Conservation (phyloP, 2,888 invertebrate species). For the Hirtodrosophila duncani region DNA sequence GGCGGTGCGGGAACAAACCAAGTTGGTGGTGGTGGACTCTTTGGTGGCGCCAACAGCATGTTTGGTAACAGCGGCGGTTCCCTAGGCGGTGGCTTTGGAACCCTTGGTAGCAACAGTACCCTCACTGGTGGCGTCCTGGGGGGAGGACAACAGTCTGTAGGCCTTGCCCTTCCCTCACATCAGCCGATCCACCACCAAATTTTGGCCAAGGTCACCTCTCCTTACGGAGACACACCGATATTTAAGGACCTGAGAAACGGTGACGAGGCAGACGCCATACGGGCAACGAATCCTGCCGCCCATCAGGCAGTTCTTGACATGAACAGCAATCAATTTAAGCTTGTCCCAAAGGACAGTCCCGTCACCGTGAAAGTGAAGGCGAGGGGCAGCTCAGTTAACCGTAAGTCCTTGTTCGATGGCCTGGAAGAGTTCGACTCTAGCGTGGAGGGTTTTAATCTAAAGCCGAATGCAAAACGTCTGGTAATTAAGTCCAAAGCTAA, state of each 20-base stretch:
- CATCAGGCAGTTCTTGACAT: slow-evolving; percentile 83
- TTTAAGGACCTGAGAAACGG: slow-evolving; percentile 84
- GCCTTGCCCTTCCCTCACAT: slow-evolving; percentile 18
- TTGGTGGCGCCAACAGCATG: slow-evolving; percentile 76
- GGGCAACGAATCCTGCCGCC: slow-evolving; percentile 85
- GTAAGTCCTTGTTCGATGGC: slow-evolving; percentile 91
- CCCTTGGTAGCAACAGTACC: slow-evolving; percentile 34
- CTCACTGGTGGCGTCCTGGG: slow-evolving; percentile 41
- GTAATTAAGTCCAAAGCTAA: slow-evolving; percentile 82
- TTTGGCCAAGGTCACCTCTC: slow-evolving; percentile 86
- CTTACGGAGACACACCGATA: slow-evolving; percentile 92
- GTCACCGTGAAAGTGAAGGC: slow-evolving; percentile 80
- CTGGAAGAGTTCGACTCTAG: slow-evolving; percentile 88
- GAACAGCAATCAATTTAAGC: slow-evolving; percentile 80
- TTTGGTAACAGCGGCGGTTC: slow-evolving; percentile 62
- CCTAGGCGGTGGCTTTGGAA: slow-evolving; percentile 57
- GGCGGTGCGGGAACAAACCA: slow-evolving; percentile 30
- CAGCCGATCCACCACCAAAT: slow-evolving; percentile 85
- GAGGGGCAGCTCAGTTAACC: slow-evolving; percentile 67
- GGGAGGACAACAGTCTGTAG: slow-evolving; percentile 21
- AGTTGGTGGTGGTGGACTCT: slow-evolving; percentile 75
- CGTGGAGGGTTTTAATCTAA: slow-evolving; percentile 81
- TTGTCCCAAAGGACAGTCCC: slow-evolving; percentile 80
- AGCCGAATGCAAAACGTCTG: slow-evolving; percentile 85
- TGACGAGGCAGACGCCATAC: slow-evolving; percentile 82